These are phyloP conservation scores for Asobara japonica DNA, from an alignment of 1,140 invertebrate genomes.

Conservation along the genomic window DNA sequence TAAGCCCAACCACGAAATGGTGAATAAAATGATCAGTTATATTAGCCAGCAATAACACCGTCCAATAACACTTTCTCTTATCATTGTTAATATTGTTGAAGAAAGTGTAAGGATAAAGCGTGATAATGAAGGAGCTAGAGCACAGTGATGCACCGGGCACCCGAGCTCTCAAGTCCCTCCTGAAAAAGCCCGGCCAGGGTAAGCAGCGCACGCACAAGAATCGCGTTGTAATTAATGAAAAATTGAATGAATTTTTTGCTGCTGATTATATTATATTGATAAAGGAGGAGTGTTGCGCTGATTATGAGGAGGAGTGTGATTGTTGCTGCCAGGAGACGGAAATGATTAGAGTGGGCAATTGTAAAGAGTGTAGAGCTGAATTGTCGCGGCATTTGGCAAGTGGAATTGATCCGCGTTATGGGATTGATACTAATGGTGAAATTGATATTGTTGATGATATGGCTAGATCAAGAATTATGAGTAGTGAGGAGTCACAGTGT, in stretches of 20 bases:
- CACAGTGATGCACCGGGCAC: slow-evolving; percentile 59
- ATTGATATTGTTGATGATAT: slow-evolving; percentile 27
- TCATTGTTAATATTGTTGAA: not conserved
- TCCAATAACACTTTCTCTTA: not conserved
- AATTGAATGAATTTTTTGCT: slow-evolving; percentile 86
- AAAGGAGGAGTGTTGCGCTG: slow-evolving; percentile 82
- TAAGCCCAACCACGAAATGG: no score
- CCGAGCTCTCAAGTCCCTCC: slow-evolving; percentile 68
- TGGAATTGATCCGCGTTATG: slow-evolving; percentile 34
- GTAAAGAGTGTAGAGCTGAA: slow-evolving; percentile 64
- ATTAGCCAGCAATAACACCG: not conserved
- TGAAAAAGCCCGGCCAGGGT: slow-evolving; percentile 69
- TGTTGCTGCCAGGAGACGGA: slow-evolving; percentile 81
- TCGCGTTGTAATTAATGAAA: slow-evolving; percentile 86
- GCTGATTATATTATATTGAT: slow-evolving; percentile 89
- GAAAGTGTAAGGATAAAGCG: not conserved
- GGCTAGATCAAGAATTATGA: slow-evolving; percentile 18
- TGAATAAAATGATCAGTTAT: slow-evolving; percentile 7
- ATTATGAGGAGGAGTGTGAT: slow-evolving; percentile 77
- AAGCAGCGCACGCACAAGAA: slow-evolving; percentile 68
- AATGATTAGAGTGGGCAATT: slow-evolving; percentile 72
- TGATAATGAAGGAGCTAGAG: slow-evolving; percentile 57
- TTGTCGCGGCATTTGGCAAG: slow-evolving; percentile 50
- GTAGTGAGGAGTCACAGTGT: slow-evolving; percentile 40
- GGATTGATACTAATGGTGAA: slow-evolving; percentile 31